Percentiles rank a stretch among this genome's conserved stretches.
Conservation (phyloP, 2,113 vertebrate species). For the Ibidorhyncha struthersii region DNA sequence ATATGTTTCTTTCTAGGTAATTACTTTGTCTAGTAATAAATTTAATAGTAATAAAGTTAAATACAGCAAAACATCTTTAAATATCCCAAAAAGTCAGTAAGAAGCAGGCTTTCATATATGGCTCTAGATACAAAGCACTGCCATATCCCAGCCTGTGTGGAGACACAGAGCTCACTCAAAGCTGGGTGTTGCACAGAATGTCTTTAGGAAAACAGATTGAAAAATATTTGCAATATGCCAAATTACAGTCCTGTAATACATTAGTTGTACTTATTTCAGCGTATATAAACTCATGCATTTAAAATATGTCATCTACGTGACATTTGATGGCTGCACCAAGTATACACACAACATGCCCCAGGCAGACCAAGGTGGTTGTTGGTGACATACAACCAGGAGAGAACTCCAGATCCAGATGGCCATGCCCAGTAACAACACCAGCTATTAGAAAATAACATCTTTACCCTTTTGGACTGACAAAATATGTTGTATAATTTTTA, state of each 20-base stretch:
- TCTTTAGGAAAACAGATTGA: background rate
- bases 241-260: background rate
- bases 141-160: background rate
- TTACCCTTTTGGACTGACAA: background rate
- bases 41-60: background rate
- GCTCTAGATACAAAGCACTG: background rate
- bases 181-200: background rate
- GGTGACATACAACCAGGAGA: background rate
- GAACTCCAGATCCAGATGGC: background rate
- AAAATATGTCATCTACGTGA: background rate
- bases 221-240: background rate
- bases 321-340: background rate
- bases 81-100: background rate
- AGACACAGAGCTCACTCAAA: background rate
- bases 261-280: background rate
- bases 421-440: background rate
- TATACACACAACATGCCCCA: background rate
- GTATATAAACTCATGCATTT: background rate
- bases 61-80: background rate
- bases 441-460: background rate
- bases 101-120: background rate
- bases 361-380: background rate
- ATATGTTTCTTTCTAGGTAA: background rate
- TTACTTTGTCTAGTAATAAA: background rate
- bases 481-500: background rate